phyloP scores from a whole-genome alignment of 1,140 invertebrate species.

The Phocides pigmalion region DNA sequence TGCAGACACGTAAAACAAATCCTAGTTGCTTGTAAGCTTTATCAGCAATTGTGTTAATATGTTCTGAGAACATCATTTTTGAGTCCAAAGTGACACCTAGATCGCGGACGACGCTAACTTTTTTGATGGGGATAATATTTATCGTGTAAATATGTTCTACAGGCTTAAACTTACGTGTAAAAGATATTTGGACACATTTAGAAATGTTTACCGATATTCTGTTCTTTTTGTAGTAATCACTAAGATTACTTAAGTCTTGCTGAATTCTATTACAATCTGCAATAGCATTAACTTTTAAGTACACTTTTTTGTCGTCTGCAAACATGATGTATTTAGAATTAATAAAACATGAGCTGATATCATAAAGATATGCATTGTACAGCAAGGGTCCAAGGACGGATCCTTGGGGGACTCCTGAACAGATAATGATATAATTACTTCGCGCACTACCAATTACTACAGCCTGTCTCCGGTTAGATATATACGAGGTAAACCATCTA shows the following conservation, averaged over 20 bases:
- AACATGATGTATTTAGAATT: slow-evolving; percentile 19
- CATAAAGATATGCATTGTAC: slow-evolving; percentile 5
- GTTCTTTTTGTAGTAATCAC: not conserved
- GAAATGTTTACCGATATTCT: slow-evolving; percentile 1
- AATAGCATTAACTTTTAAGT: slow-evolving; percentile 12
- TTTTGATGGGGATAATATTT: not conserved
- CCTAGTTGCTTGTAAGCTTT: too few species aligned
- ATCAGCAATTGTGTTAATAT: too few species aligned
- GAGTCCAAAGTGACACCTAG: not conserved
- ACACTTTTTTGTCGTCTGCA: slow-evolving; percentile 31
- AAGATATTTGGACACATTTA: not conserved
- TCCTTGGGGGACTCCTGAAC: not conserved
- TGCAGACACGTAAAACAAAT: too few species aligned
- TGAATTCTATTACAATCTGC: not conserved
- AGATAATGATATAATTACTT: not conserved
- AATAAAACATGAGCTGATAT: not conserved
- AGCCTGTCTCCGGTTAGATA: slow-evolving; percentile 21
- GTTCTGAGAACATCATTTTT: too few species aligned
- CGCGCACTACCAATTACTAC: slow-evolving; percentile 5
- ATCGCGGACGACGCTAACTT: not conserved
- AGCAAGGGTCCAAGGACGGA: not conserved
- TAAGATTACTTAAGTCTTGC: not conserved
- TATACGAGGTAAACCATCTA: slow-evolving; percentile 17
- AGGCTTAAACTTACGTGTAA: not conserved
- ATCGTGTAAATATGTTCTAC: not conserved